Evolutionary conservation across 2,888 invertebrate genomes (phyloP), one percentile per base, ranked within the genome.

Genomic region (Dryocosmus kuriphilus): DNA sequence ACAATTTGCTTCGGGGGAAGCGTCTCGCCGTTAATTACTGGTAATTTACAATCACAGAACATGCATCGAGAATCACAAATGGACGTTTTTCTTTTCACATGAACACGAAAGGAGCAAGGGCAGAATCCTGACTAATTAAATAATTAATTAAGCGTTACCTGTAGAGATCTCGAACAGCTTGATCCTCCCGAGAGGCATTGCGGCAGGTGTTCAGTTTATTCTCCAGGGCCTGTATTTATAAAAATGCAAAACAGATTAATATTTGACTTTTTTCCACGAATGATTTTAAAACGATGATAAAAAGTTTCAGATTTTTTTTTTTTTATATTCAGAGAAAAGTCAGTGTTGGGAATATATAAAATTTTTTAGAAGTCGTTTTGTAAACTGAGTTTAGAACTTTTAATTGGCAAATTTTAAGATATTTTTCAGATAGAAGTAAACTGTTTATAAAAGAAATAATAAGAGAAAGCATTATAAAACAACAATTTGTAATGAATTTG

Each of bases 141-240:
- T 79, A 82, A 83, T 80, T 81, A 81, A 82, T 80, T 83, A 82
- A 85, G 83, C 85, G 89, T 91, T 91, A 91, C 91, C 91, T 91
- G 91, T 91, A 91, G 84, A 91, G 86, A 86, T 91, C 91, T 76
- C 91, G 89, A 78, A 90, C 88, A 35, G 90, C 87, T 86, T 90
- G 91, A 85, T 91, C 91, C 86, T 91, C 91, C 85, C 91, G 86
- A 41, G 91, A 88, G 60, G 90, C 88, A 79, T 90, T 91, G 81
- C 90, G 89, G 82, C 91, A 90, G 27, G 91, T 90, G 81, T 91
- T 91, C 81, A 91, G 85, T 78, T 91, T 91, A 81, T 90, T 91
- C 85, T 91, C 91, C 90, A 91, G 83, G 46, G 91, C 91, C 91
- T 91, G 85, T 75, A 77, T 80, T 71, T 76, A n/a, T 57, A 79